Evolutionary conservation across 2,113 vertebrate genomes (phyloP), one percentile per base, ranked within the genome.

Genomic region (Rana temporaria): DNA sequence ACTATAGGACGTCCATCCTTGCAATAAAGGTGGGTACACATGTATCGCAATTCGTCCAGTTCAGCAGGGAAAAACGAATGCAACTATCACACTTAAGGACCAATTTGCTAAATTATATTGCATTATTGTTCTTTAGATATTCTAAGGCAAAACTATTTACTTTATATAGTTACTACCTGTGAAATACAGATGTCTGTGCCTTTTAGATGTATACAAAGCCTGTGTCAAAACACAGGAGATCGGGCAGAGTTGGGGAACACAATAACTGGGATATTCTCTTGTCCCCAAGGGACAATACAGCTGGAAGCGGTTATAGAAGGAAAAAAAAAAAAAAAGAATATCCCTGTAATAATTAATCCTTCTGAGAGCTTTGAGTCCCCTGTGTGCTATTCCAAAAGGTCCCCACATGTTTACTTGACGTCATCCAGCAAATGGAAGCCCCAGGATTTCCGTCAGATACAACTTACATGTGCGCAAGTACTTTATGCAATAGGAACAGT

Each of bases 351-450:
- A 70, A 80, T 80, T 57, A 62, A 62, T 11, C 53, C 77, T 65
- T 38, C 15, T 14, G 78, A 30, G 78, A 79, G 55, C 55, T 26
- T 24, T 15, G 0, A 42, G 55, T 26, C 55, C 34, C 20, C 6
- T n/a, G 56, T 52, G 78, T 30, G 56, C 59, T 4, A 4, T n/a
- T 20, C 42, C 8, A 22, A 9, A 9, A 42, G 18, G 11, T 69
- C 15, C 32, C 55, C 65, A 69, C 78, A 48, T 30, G 65, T 59
- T 18, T 7, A 8, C 53, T 48, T 63, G 64, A 68, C 77, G 63
- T 79, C 77, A 79, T 32, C 17, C 20, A 59, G 64, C 60, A 68
- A 79, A 53, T 68, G 52, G 78, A 68, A 69, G 78, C 65, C 55
- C 55, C 65, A 24, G 77, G 53, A 79, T 79, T 68, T 79, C 65